Base-by-base conservation (phyloP, 2,797 vertebrate genomes). In the Argentina silus region DNA sequence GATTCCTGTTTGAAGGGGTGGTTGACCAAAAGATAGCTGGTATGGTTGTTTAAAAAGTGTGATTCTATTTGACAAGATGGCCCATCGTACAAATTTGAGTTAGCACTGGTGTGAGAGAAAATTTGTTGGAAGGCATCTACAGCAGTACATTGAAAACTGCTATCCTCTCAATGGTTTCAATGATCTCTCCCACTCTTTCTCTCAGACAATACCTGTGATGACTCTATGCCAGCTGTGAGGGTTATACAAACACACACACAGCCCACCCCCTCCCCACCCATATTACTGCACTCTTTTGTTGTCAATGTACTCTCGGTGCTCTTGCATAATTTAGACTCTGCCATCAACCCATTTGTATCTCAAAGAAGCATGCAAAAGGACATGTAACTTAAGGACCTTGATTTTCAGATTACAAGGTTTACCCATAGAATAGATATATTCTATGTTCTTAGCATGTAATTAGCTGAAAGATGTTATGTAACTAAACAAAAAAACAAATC, bases 251-350 rank as follows among this genome's bases (percentile, higher is more conserved):
- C 50, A 65, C 67, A 67, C 48, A 45, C 71, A 70, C 69, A 67
- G 48, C 70, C 72, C 69, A 17, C 74, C 73, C 73, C 66, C 56
- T 51, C 44, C 60, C 68, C 1, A 19, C 75, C 72, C 79, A 57
- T 75, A 76, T 68, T 45, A 62, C 45, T 9, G 11, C 36, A 48
- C 80, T 81, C 48, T 76, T 78, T 78, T 80, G 78, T 85, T 78
- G 77, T 70, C 70, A 65, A 51, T 44, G 60, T 55, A 60, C 56
- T 66, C 67, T 17, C 42, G 17, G 9, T 23, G n/a, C 51, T 59
- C 44, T 27, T 69, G 71, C 69, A 42, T 53, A 11, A 61, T 74
- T 57, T 14, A 70, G n/a, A 67, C 63, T 64, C 51, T 63, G 55
- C 60, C 70, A 71, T 51, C 10, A 48, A 55, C 47, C 45, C 68